Evolutionary conservation across 2,888 invertebrate species (phyloP), one percentile per base, ranked within the genome.

Genomic region (Polyploca ridens): DNA sequence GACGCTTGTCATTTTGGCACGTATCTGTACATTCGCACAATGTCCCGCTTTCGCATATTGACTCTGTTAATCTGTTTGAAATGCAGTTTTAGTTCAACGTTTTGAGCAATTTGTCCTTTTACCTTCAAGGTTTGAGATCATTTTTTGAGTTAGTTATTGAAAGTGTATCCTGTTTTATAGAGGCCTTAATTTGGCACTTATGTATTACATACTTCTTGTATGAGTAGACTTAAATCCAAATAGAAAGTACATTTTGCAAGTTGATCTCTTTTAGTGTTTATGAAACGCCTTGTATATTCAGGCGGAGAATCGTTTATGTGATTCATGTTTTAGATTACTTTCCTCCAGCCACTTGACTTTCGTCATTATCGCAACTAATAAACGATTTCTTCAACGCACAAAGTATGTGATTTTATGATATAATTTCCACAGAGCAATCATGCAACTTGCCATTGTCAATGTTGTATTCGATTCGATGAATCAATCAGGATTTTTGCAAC

Each of bases 1-100:
- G 77, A 73, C 70, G 70, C 70, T 75, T 75, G 78, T 78, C 76
- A 74, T 78, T 72, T 84, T 84, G 82, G 83, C 81, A 81, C 77
- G 70, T 66, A 69, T 41, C 14, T 27, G 41, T 41, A 41, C 67
- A 70, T 71, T 65, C 64, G 63, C 71, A 65, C 65, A 64, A 69
- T 74, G 70, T 73, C 72, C 69, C 65, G 68, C 68, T 73, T 74
- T 73, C 69, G 66, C 68, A 64, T 69, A 72, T 76, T 72, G 65
- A 61, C 65, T 65, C 63, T 41, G 61, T 44, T 13, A 19, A 74
- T 68, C 62, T 68, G 62, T 66, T 70, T 70, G 63, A 66, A 70
- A 54, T 54, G 19, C 19, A 54, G 19, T n/a, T 5, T 19, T 5
- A 16, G n/a, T 19, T 54, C 19, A 19, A 54, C 14, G 16, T 49